These are phyloP conservation scores for Tortricodes alternella DNA, from an alignment of 2,888 invertebrate genomes.

Conservation along the genomic window DNA sequence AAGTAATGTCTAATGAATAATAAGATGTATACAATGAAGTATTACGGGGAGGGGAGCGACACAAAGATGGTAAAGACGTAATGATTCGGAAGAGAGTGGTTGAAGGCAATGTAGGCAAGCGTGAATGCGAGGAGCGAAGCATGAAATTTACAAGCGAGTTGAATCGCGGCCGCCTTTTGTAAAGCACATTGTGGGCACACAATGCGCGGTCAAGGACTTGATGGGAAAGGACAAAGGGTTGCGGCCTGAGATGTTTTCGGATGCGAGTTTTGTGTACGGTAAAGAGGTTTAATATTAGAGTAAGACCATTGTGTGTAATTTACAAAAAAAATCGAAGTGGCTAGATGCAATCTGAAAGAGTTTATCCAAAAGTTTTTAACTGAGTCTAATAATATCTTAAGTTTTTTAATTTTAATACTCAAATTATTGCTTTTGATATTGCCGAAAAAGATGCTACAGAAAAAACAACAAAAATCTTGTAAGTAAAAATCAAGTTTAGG, in stretches of 20 bases:
- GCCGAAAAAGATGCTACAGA: neutral
- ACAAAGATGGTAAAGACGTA: slow-evolving; percentile 75
- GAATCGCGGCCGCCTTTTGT: slow-evolving; percentile 78
- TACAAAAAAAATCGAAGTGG: slow-evolving; percentile 5
- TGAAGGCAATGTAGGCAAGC: slow-evolving; percentile 61
- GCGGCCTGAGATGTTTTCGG: slow-evolving; percentile 45
- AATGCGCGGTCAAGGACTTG: slow-evolving; percentile 79
- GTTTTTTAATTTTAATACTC: neutral
- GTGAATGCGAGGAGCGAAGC: slow-evolving; percentile 75
- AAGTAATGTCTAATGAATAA: slow-evolving; percentile 52
- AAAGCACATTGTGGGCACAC: slow-evolving; percentile 58
- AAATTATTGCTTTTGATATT: neutral
- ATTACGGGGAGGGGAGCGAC: slow-evolving; percentile 63
- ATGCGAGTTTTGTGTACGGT: slow-evolving; percentile 36
- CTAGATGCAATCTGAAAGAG: neutral
- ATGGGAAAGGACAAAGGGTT: slow-evolving; percentile 71
- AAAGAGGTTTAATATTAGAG: slow-evolving; percentile 15
- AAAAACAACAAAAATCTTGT: slow-evolving; percentile 9
- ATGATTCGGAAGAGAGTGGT: slow-evolving; percentile 80
- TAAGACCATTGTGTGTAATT: slow-evolving; percentile 12
- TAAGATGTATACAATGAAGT: slow-evolving; percentile 67
- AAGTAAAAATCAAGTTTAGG: slow-evolving; percentile 44
- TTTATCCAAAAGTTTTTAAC: neutral
- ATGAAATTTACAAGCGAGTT: slow-evolving; percentile 77
- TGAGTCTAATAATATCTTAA: neutral